Evolutionary conservation across 2,888 invertebrate genomes (phyloP).

Genomic region (Ormyrus labotus): DNA sequence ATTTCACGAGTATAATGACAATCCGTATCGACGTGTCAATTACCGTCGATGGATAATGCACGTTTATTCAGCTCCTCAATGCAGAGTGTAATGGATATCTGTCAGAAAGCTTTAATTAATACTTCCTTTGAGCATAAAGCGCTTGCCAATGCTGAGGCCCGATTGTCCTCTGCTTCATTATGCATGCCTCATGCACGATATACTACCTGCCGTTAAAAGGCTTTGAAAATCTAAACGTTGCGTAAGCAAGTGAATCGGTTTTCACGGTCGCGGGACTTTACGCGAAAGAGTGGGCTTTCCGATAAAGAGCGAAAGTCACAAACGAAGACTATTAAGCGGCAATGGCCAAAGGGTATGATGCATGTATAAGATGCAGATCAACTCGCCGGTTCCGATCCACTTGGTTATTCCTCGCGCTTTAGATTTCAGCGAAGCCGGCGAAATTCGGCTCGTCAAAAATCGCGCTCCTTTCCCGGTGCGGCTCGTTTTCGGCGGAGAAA

Average conservation of each 20-base stretch:
- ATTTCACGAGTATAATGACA: conserved; percentile 34
- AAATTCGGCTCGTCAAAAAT: conserved; percentile 66
- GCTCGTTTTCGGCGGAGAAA: conserved; percentile 37
- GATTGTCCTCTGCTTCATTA: conserved; percentile 9
- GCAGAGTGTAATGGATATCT: conserved; percentile 39
- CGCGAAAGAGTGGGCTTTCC: too few relatives aligned
- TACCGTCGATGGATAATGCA: conserved; percentile 39
- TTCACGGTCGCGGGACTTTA: too few relatives aligned
- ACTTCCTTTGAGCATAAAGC: conserved; percentile 12
- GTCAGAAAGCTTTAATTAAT: conserved; percentile 53
- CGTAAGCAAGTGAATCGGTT: too few relatives aligned
- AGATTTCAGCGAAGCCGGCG: conserved; percentile 64
- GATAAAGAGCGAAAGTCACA: conserved; percentile 6
- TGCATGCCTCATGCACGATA: neutral
- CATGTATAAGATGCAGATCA: conserved; percentile 58
- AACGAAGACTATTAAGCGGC: conserved; percentile 40
- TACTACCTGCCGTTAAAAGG: too few relatives aligned
- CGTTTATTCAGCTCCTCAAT: conserved; percentile 19
- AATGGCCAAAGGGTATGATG: conserved; percentile 40
- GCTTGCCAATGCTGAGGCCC: neutral
- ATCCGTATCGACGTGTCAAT: conserved; percentile 41
- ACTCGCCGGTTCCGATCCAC: conserved; percentile 64
- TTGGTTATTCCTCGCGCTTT: conserved; percentile 67
- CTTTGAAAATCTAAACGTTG: too few relatives aligned
- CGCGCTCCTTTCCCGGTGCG: conserved; percentile 60